Evolutionary conservation across 2,113 vertebrate species (phyloP).

Genomic region (Saguinus imperator): DNA sequence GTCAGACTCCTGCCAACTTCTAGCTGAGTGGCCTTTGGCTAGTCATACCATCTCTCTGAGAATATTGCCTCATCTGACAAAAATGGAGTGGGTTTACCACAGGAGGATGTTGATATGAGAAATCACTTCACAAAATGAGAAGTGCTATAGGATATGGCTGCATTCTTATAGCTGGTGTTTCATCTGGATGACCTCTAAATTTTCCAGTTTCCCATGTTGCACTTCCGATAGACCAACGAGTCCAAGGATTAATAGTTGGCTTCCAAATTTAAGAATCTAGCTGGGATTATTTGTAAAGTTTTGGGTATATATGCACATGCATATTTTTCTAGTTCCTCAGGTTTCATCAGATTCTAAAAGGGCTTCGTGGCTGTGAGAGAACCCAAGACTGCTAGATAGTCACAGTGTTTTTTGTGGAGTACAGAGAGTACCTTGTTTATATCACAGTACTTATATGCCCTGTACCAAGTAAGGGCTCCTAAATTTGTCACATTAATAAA

Average conservation of each 20-base stretch:
- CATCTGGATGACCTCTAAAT: not conserved
- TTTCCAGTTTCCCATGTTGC: not conserved
- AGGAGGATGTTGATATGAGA: not conserved
- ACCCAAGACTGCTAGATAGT: not conserved
- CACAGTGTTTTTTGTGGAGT: not conserved
- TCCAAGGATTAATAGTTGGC: not conserved
- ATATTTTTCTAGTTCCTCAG: not conserved
- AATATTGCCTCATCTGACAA: not conserved
- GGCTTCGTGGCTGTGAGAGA: not conserved
- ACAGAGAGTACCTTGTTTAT: not conserved
- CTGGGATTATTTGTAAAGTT: not conserved
- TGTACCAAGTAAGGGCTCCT: not conserved
- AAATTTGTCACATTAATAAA: not conserved
- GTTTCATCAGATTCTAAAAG: slow-evolving; percentile 18
- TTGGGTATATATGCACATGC: not conserved
- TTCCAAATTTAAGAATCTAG: not conserved
- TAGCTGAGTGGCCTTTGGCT: not conserved
- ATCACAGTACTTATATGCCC: not conserved
- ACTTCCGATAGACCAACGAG: not conserved
- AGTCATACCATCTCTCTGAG: not conserved
- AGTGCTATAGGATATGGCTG: not conserved
- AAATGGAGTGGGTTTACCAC: not conserved
- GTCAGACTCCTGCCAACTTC: not conserved
- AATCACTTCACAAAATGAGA: not conserved
- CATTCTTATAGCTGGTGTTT: not conserved